Conservation (phyloP, 2,888 invertebrate species). For the Ornithoptera alexandrae region DNA sequence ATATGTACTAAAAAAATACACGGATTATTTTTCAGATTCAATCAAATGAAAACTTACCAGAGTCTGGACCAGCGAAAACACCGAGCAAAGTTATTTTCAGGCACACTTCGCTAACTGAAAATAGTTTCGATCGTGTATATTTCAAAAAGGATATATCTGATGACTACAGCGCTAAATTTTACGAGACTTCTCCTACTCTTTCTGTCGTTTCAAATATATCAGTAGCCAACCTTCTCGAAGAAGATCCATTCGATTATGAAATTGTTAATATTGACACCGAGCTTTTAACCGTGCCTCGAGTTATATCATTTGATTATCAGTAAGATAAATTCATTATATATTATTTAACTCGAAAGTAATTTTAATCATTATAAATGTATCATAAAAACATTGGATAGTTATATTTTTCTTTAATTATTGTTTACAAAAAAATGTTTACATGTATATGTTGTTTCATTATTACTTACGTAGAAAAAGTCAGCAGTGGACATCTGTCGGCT, state of each 20-base stretch:
- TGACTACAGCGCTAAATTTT: slow-evolving; percentile 47
- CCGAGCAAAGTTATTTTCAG: slow-evolving; percentile 52
- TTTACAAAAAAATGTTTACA: no score
- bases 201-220: slow-evolving; percentile 40
- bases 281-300: slow-evolving; percentile 47
- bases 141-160: slow-evolving; percentile 44
- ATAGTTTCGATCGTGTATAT: slow-evolving; percentile 42
- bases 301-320: slow-evolving; percentile 40
- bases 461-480: no score
- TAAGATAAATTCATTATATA: slow-evolving; percentile 37
- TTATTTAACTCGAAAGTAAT: neutral
- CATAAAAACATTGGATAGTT: neutral
- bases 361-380: neutral
- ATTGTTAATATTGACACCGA: slow-evolving; percentile 66
- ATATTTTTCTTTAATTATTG: no score
- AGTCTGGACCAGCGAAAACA: slow-evolving; percentile 31
- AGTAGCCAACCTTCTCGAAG: slow-evolving; percentile 50
- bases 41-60: slow-evolving; percentile 35
- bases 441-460: no score
- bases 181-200: slow-evolving; percentile 34
- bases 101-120: slow-evolving; percentile 34
- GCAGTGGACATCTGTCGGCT: no score
- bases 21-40: slow-evolving; percentile 23
- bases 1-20: neutral
- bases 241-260: slow-evolving; percentile 69